Evolutionary conservation across 1,140 invertebrate genomes (phyloP).

Genomic region (Harpegnathos saltator): DNA sequence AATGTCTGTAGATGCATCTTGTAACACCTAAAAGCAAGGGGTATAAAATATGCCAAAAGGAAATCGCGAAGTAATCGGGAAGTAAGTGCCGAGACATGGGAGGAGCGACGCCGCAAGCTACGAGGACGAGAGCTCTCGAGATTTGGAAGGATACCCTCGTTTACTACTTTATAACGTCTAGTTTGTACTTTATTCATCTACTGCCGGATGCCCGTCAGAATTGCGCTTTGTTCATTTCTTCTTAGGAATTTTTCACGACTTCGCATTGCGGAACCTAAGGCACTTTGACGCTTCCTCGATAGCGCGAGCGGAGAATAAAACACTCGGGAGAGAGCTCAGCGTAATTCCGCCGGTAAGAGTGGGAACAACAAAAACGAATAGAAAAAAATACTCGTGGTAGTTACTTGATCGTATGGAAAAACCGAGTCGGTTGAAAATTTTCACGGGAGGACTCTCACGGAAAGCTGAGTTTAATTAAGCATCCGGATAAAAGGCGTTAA

Average conservation of each 20-base stretch:
- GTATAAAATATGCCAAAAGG: too few species aligned
- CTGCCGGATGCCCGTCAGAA: neutral
- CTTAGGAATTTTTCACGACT: constrained; percentile 6
- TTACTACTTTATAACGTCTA: neutral
- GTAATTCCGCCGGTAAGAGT: neutral
- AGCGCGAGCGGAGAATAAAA: neutral
- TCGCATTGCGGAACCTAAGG: too few species aligned
- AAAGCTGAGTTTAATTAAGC: constrained; percentile 21
- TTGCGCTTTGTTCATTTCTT: neutral
- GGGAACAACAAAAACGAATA: neutral
- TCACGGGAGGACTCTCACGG: neutral
- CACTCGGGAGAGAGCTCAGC: too few species aligned
- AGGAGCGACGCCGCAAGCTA: too few species aligned
- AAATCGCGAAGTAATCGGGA: neutral
- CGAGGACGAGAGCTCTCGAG: neutral
- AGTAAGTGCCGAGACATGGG: neutral
- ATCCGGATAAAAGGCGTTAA: constrained; percentile 7
- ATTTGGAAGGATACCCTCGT: neutral
- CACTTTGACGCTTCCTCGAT: neutral
- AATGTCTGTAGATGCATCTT: too few species aligned
- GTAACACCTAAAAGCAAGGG: too few species aligned
- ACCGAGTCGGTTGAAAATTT: neutral
- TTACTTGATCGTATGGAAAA: neutral
- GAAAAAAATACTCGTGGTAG: neutral
- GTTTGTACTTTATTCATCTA: constrained; percentile 14